phyloP scores from a whole-genome alignment of 2,888 invertebrate genomes.

The Petrolisthes cinctipes region DNA sequence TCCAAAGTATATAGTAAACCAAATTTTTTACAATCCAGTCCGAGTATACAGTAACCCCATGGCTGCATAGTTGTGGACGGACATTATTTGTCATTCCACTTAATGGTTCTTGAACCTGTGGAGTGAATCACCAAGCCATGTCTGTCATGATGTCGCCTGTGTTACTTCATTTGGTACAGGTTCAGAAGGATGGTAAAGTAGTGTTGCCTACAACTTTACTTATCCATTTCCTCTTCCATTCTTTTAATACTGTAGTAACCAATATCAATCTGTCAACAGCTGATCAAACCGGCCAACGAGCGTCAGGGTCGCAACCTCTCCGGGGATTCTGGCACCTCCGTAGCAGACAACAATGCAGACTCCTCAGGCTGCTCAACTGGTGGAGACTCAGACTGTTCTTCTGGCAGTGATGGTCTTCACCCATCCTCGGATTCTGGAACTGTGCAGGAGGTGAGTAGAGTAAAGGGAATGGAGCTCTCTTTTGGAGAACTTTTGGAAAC shows the following conservation, averaged over 20 bases:
- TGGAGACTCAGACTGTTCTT: conserved; percentile 51
- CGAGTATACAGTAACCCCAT: too few relatives aligned
- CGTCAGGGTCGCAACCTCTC: conserved; percentile 45
- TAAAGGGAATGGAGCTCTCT: background rate
- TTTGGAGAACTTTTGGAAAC: background rate
- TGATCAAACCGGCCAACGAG: conserved; percentile 37
- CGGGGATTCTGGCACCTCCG: conserved; percentile 53
- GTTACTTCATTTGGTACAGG: too few relatives aligned
- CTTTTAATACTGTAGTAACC: background rate
- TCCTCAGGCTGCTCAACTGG: conserved; percentile 52
- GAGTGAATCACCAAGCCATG: too few relatives aligned
- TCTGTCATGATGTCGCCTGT: too few relatives aligned
- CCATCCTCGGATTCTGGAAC: conserved; percentile 54
- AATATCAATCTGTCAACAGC: conserved; percentile 11
- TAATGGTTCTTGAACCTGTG: too few relatives aligned
- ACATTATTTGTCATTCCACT: too few relatives aligned
- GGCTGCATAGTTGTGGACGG: too few relatives aligned
- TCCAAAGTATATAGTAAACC: too few relatives aligned
- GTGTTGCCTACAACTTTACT: too few relatives aligned
- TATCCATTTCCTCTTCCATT: too few relatives aligned
- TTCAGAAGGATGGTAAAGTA: too few relatives aligned
- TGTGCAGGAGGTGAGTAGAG: conserved; percentile 36
- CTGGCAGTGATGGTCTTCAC: conserved; percentile 43
- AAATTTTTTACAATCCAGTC: too few relatives aligned
- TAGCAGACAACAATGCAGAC: conserved; percentile 34